Evolutionary conservation across 2,113 vertebrate species (phyloP).

Genomic region (Xenopus laevis): DNA sequence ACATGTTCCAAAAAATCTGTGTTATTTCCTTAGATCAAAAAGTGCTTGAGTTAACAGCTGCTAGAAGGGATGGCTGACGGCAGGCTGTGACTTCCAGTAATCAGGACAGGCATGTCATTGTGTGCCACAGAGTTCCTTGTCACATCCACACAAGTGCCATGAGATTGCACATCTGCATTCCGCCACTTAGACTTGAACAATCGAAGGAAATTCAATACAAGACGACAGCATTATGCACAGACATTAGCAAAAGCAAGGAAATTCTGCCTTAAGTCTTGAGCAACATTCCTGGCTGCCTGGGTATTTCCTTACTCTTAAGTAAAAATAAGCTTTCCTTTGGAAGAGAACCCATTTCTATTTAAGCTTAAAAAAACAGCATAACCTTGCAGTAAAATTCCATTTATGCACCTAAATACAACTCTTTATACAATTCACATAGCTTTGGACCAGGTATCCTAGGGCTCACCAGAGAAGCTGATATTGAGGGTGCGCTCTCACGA

Average conservation of each 20-base stretch:
- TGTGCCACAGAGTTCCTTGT: constrained; percentile 2
- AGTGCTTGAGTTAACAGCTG: background rate
- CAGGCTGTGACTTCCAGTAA: constrained; percentile 27
- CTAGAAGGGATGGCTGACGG: constrained; percentile 2
- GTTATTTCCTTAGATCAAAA: constrained; percentile 6
- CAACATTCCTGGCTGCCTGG: constrained; percentile 28
- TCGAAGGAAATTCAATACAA: constrained; percentile 35
- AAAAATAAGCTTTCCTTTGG: constrained; percentile 14
- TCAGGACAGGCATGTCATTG: constrained; percentile 19
- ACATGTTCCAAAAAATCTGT: background rate
- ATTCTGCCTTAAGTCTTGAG: background rate
- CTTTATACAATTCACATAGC: too few relatives aligned
- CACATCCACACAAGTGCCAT: constrained; percentile 31
- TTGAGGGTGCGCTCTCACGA: too few relatives aligned
- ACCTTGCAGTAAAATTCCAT: too few relatives aligned
- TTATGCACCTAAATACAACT: too few relatives aligned
- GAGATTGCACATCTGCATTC: constrained; percentile 44
- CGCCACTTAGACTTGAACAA: constrained; percentile 33
- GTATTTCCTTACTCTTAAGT: constrained; percentile 23
- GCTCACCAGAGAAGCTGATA: too few relatives aligned
- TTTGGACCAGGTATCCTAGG: too few relatives aligned
- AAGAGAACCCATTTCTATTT: background rate
- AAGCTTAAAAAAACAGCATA: background rate
- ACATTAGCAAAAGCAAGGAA: constrained; percentile 42
- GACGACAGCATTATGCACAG: constrained; percentile 30